phyloP scores from a whole-genome alignment of 1,140 invertebrate genomes.

The Leptopilina clavipes region DNA sequence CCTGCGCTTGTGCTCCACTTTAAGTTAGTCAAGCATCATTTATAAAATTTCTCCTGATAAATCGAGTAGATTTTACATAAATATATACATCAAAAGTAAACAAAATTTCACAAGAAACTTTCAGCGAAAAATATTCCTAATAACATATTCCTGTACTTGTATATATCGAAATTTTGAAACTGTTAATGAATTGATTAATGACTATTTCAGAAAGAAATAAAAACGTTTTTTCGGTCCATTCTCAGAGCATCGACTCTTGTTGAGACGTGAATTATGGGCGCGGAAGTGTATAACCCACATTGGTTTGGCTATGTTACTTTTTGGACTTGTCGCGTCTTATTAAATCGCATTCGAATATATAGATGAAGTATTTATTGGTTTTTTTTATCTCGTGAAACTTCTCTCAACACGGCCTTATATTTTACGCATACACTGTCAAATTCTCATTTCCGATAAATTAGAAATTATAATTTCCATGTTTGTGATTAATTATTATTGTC shows the following conservation, averaged over 20 bases:
- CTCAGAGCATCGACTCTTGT: constrained; percentile 46
- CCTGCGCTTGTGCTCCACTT: background rate
- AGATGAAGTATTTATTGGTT: constrained; percentile 22
- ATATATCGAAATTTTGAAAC: constrained; percentile 50
- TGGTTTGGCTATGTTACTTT: constrained; percentile 46
- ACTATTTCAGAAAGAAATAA: constrained; percentile 58
- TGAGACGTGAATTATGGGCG: constrained; percentile 54
- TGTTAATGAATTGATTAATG: constrained; percentile 65
- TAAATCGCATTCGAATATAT: constrained; percentile 23
- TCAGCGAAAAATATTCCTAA: no score
- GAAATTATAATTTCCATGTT: background rate
- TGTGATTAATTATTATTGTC: background rate
- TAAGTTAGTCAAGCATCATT: no score
- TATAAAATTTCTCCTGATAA: no score
- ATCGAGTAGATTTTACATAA: no score
- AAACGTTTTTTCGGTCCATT: constrained; percentile 52
- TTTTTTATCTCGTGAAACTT: constrained; percentile 12
- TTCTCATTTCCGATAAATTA: background rate
- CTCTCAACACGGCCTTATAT: background rate
- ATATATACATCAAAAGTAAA: no score
- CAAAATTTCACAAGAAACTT: no score
- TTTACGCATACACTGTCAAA: background rate
- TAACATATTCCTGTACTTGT: no score
- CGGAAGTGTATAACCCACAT: constrained; percentile 45
- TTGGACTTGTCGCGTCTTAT: constrained; percentile 43